Percentiles rank a stretch among this genome's conserved stretches.
phyloP scores from a whole-genome alignment of 2,888 invertebrate genomes.

The Synanthedon tipuliformis region DNA sequence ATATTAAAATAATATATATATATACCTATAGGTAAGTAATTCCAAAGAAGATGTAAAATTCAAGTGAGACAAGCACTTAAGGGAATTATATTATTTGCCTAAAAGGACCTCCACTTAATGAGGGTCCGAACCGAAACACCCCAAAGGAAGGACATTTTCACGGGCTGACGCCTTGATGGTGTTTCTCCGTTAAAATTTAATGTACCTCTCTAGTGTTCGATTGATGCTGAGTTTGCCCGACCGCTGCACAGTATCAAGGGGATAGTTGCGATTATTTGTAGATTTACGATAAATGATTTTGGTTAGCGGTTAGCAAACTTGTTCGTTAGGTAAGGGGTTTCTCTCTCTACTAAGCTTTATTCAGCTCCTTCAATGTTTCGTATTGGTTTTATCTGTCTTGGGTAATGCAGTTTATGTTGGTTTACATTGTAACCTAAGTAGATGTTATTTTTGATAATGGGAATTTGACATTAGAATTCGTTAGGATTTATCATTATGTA shows the following conservation, averaged over 20 bases:
- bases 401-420: too few species aligned
- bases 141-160: constrained; percentile 28
- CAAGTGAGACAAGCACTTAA: constrained; percentile 15
- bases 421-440: too few species aligned
- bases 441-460: too few species aligned
- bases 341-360: too few species aligned
- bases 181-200: constrained; percentile 42
- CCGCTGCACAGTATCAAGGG: not conserved
- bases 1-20: too few species aligned
- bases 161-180: constrained; percentile 28
- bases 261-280: constrained; percentile 1
- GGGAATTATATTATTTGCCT: constrained; percentile 17
- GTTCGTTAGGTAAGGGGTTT: too few species aligned
- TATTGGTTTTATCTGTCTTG: too few species aligned
- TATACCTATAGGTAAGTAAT: too few species aligned
- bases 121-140: constrained; percentile 29
- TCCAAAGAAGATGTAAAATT: not conserved
- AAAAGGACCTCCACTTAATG: constrained; percentile 31
- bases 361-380: too few species aligned
- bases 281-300: not conserved
- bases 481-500: too few species aligned
- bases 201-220: constrained; percentile 13
- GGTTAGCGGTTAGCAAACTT: not conserved
- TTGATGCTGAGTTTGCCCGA: not conserved
- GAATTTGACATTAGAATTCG: too few species aligned